Base-by-base conservation (phyloP, 2,797 vertebrate genomes). In the Anolis apletophallus region DNA sequence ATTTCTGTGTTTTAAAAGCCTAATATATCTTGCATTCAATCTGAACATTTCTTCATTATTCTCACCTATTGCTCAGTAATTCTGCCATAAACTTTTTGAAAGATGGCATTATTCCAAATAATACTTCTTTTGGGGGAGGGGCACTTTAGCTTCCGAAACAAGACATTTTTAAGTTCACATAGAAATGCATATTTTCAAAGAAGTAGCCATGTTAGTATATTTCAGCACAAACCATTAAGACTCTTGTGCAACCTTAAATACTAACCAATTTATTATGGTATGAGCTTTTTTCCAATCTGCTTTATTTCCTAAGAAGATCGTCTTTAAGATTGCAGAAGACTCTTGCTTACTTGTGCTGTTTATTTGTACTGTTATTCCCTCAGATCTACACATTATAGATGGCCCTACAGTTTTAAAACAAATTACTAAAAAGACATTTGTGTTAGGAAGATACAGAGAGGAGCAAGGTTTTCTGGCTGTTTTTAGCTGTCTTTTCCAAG, bases 1-100 rank as follows among this genome's bases (percentile, higher is more conserved):
- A 19, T 23, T 69, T 34, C 64, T 79, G 32, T 19, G 21, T 85
- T 84, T 78, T 71, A 54, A 71, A 85, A 78, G 40, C 32, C 29
- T 6, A 50, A 11, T 23, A 6, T 84, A 52, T 84, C 57, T 40
- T 40, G 40, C 40, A 40, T 40, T 40, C 40, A 64, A 29, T 75
- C 29, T 29, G 13, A 57, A 23, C 32, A 40, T 83, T 73, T 59
- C 32, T 61, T 64, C 21, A 26, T 23, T 13, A 50, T 84, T 76
- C 59, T 26, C 32, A 34, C 59, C 46, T 1, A 52, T 76, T 32
- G 23, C 46, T 76, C 12, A 26, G 50, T 76, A 16, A 5, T 61
- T 64, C 40, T 84, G 13, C 61, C 57, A 68, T 36, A 36, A 76
- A 67, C n/a, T 26, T 16, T 73, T 75, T 74, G 40, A 64, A 84